These are phyloP conservation scores for Metallyticus violacea DNA, from an alignment of 2,888 invertebrate genomes.

Conservation along the genomic window DNA sequence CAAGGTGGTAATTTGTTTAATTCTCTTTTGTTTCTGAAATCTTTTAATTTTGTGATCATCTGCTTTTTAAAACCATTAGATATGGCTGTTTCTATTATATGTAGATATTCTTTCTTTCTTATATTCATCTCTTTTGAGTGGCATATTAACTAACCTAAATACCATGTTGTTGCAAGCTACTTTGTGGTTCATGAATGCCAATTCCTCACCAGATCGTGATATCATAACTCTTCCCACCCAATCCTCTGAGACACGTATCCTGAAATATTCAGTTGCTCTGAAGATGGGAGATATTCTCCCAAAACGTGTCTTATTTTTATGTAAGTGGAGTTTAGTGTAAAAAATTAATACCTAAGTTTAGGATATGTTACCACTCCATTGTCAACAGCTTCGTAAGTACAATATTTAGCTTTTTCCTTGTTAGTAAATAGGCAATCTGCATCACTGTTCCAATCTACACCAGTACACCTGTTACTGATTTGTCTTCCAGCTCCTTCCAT, in stretches of 20 bases:
- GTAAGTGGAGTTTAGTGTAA: too few species aligned
- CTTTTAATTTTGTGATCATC: too few species aligned
- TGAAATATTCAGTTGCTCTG: too few species aligned
- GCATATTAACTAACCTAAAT: neutral
- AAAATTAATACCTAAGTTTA: too few species aligned
- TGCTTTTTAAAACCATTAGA: neutral
- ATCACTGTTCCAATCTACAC: neutral
- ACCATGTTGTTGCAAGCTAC: too few species aligned
- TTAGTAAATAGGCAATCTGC: neutral
- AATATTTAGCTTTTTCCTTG: too few species aligned
- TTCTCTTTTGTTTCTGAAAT: too few species aligned
- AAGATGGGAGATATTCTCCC: too few species aligned
- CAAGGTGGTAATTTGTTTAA: too few species aligned
- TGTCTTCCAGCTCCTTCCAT: neutral
- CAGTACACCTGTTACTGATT: neutral
- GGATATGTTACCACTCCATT: too few species aligned
- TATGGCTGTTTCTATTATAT: neutral
- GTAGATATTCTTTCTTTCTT: accelerated
- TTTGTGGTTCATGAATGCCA: neutral
- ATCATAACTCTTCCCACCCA: neutral
- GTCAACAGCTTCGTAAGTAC: too few species aligned
- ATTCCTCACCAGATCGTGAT: neutral
- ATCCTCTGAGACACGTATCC: neutral
- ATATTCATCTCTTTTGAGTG: neutral
- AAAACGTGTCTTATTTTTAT: too few species aligned